Conservation (phyloP, 2,888 invertebrate species). For the Entomobrya proxima region DNA sequence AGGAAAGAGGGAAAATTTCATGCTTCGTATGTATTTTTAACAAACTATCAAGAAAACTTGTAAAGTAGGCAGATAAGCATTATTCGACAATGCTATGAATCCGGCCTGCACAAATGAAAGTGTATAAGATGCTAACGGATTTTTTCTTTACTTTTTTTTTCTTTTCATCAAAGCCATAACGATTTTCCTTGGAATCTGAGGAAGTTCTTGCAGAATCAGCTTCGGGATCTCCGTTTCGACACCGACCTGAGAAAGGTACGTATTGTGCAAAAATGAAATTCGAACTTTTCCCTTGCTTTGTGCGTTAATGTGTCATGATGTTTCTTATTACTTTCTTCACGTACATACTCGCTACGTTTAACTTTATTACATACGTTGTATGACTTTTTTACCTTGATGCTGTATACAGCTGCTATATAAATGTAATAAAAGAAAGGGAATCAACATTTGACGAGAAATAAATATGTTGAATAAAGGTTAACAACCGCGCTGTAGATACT, state of each 20-base stretch:
- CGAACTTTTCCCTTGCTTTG: not conserved
- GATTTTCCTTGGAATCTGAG: conserved; percentile 76
- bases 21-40: conserved; percentile 41
- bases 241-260: conserved; percentile 74
- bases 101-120: not conserved
- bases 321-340: not conserved
- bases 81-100: too few relatives aligned
- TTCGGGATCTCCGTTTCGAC: conserved; percentile 75
- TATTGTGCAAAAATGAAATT: not conserved
- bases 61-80: too few relatives aligned
- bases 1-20: conserved; percentile 11
- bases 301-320: conserved; percentile 27
- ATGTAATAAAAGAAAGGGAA: not conserved
- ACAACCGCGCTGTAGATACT: not conserved
- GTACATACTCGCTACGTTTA: not conserved
- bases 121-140: conserved; percentile 33
- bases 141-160: conserved; percentile 36
- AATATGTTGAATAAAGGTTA: not conserved
- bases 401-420: not conserved
- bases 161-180: conserved; percentile 74
- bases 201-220: conserved; percentile 75
- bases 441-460: not conserved
- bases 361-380: not conserved
- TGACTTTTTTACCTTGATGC: not conserved
- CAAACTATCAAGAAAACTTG: conserved; percentile 4